Percentiles rank a stretch among this genome's conserved stretches.
Evolutionary conservation across 2,888 invertebrate genomes (phyloP).

Genomic region (Callyntrura guangdongensis): DNA sequence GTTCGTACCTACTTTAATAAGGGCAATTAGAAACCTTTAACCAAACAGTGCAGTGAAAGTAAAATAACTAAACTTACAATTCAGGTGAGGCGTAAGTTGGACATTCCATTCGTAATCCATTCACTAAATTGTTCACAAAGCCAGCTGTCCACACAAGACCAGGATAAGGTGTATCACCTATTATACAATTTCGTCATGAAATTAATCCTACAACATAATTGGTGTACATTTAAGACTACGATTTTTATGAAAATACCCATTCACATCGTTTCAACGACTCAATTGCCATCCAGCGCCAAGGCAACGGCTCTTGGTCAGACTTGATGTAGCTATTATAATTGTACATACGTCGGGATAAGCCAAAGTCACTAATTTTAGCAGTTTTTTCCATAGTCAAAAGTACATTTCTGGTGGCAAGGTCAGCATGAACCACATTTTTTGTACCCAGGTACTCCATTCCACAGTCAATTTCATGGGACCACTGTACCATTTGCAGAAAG

Average conservation of each 20-base stretch:
- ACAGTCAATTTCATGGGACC: conserved; percentile 38
- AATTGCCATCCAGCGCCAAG: conserved; percentile 61
- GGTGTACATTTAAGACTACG: too few species aligned
- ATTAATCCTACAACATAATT: too few species aligned
- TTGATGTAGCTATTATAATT: conserved; percentile 4
- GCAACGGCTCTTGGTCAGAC: neutral
- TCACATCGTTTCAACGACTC: conserved; percentile 58
- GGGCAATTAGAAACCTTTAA: too few species aligned
- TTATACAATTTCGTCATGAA: too few species aligned
- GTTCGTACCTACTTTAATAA: conserved; percentile 67
- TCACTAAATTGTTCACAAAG: conserved; percentile 66
- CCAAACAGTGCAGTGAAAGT: too few species aligned
- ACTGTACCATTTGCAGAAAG: neutral
- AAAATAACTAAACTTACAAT: too few species aligned
- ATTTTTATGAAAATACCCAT: conserved; percentile 66
- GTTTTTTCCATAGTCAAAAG: neutral
- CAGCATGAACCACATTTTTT: conserved; percentile 14
- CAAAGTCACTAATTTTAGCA: conserved; percentile 61
- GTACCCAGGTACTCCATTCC: conserved; percentile 47
- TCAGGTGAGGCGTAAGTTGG: conserved; percentile 58
- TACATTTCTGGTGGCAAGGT: conserved; percentile 44
- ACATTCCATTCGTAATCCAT: conserved; percentile 67
- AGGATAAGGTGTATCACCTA: conserved; percentile 75
- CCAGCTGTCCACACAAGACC: conserved; percentile 73
- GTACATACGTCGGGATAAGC: conserved; percentile 5